A percentile compares a stretch with the other conserved stretches of the same genome.
These are phyloP conservation scores for Dendrolimus pini DNA, from an alignment of 2,888 invertebrate species.

Conservation along the genomic window DNA sequence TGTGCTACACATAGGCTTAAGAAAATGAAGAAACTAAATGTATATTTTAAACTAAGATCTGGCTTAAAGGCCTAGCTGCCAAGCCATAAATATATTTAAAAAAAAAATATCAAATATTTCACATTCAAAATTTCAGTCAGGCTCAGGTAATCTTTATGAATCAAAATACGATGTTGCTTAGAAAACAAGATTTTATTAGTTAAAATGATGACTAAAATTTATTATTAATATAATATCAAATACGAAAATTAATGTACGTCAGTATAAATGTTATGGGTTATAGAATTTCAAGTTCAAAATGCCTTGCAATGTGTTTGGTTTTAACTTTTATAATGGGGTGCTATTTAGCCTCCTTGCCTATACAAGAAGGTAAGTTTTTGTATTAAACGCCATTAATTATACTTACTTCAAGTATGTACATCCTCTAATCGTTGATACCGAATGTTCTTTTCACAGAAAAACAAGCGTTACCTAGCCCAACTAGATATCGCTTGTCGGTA, in stretches of 20 bases:
- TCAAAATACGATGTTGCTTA: not conserved
- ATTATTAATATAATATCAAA: slow-evolving; percentile 15
- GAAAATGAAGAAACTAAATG: too few relatives aligned
- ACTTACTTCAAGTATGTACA: slow-evolving; percentile 2
- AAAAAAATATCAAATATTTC: too few relatives aligned
- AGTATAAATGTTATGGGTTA: slow-evolving; percentile 56
- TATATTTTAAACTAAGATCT: too few relatives aligned
- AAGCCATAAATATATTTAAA: too few relatives aligned
- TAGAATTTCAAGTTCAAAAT: slow-evolving; percentile 52
- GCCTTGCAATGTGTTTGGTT: slow-evolving; percentile 53
- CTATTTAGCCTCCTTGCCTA: slow-evolving; percentile 62
- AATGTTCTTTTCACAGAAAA: slow-evolving; percentile 27
- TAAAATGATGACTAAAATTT: slow-evolving; percentile 22
- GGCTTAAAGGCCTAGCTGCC: too few relatives aligned
- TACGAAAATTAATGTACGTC: slow-evolving; percentile 38
- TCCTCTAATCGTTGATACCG: not conserved
- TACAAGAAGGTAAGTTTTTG: slow-evolving; percentile 46
- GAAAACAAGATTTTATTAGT: slow-evolving; percentile 16
- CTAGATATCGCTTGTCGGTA: not conserved
- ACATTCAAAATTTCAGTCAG: too few relatives aligned
- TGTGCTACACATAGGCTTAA: too few relatives aligned
- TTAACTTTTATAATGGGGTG: slow-evolving; percentile 64
- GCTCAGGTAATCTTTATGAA: too few relatives aligned
- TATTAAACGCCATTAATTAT: not conserved
- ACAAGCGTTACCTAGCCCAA: slow-evolving; percentile 38